Evolutionary conservation across 1,140 invertebrate genomes (phyloP), one percentile per base, ranked within the genome.

Genomic region (Aculops lycopersici): DNA sequence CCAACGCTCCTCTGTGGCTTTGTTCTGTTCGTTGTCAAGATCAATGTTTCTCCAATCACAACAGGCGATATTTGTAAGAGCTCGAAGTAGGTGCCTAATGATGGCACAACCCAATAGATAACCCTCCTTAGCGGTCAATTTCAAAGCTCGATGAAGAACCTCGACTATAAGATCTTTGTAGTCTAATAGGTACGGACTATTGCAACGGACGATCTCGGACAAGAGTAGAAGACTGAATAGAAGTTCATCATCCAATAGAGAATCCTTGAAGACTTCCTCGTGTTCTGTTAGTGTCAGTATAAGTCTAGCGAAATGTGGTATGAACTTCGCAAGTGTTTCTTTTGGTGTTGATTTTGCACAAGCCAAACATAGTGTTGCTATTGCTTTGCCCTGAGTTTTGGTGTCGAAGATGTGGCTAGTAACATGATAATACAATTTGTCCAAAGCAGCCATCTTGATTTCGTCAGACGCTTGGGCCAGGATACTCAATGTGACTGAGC

Each of bases 211-310:
- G 36, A 63, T 43, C 53, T 73, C 66, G 41, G 71, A 69, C 8
- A 84, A 52, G 17, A 86, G 53, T 0, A 74, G 58, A 20, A 84
- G 54, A 48, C 72, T 69, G 54, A 78, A 83, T 0, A 77, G 52
- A 5, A 86, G 58, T 45, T 77, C 69, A 46, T 72, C 67, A 47
- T 80, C 73, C 2, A 79, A 54, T 46, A 68, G 68, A 52, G 81
- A 75, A 46, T 74, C 71, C 36, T 66, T 64, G 15, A 58, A 43
- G 36, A 67, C 51, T 42, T 74, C 69, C 35, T 63, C 60, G 31
- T 65, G 63, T n/a, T 61, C 59, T 3, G 67, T 54, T 16, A 65
- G 49, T 4, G 56, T 51, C 4, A 67, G 53, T 8, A 72, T 58
- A 41, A 55, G 60, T 51, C 69, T 61, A 47, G 68, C 67, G 1